Conservation (phyloP, 2,113 vertebrate species). For the Prolemur simus region DNA sequence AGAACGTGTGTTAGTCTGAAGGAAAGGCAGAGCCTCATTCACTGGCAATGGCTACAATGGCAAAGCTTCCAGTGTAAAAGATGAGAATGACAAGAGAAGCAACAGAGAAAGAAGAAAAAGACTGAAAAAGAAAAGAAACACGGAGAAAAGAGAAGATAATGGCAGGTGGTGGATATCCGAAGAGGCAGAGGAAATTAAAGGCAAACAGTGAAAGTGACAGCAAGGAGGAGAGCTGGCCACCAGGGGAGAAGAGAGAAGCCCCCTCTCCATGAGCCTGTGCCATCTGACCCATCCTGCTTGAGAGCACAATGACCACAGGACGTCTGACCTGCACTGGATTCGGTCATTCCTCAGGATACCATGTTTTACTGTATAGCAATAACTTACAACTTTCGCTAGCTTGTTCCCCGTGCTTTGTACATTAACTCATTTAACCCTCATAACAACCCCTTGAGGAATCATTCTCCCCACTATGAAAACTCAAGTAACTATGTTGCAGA, state of each 20-base stretch:
- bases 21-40: neutral
- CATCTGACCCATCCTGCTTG: neutral
- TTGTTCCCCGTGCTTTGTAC: neutral
- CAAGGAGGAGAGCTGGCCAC: neutral
- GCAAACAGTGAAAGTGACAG: neutral
- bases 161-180: neutral
- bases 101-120: neutral
- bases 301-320: fast-evolving
- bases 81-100: neutral
- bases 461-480: neutral
- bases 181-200: constrained; percentile 12
- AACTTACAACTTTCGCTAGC: neutral
- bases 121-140: neutral
- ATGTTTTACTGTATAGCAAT: fast-evolving
- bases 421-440: neutral
- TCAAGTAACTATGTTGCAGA: neutral
- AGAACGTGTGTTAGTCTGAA: neutral
- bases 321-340: neutral
- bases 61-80: neutral
- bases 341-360: neutral
- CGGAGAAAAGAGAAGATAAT: neutral
- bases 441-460: neutral
- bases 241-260: neutral
- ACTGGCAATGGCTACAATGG: neutral
- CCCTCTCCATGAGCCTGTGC: neutral